phyloP scores from a whole-genome alignment of 2,888 invertebrate genomes.

The Calameuta idolon region DNA sequence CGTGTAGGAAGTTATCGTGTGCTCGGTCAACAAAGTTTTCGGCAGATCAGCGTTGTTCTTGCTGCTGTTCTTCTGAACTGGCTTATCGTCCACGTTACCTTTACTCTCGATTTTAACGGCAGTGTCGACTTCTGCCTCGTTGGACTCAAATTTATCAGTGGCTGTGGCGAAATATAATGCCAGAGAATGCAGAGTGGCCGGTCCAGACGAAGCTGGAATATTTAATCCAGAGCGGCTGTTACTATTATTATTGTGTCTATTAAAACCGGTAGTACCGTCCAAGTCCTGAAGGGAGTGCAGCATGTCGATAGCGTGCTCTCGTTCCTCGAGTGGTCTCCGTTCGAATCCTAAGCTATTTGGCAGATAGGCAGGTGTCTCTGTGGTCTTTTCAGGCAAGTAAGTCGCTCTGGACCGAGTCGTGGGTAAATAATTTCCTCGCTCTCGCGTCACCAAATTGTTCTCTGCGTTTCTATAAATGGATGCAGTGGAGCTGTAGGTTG shows the following conservation, averaged over 20 bases:
- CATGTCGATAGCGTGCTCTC: slow-evolving; percentile 78
- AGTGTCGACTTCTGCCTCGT: slow-evolving; percentile 55
- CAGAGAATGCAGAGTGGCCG: slow-evolving; percentile 81
- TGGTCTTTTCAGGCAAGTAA: slow-evolving; percentile 50
- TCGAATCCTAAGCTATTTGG: slow-evolving; percentile 22
- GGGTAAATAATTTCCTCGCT: slow-evolving; percentile 34
- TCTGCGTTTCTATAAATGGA: slow-evolving; percentile 28
- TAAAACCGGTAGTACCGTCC: slow-evolving; percentile 67
- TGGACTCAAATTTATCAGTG: slow-evolving; percentile 71
- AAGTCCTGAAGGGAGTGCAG: slow-evolving; percentile 76
- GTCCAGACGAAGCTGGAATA: slow-evolving; percentile 80
- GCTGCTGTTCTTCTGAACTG: slow-evolving; percentile 24
- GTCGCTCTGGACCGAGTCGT: slow-evolving; percentile 35
- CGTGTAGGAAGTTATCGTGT: slow-evolving; percentile 76
- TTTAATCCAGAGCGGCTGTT: slow-evolving; percentile 73
- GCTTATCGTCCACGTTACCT: slow-evolving; percentile 45
- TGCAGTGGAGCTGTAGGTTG: slow-evolving; percentile 44
- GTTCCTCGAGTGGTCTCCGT: slow-evolving; percentile 66
- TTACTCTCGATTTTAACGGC: slow-evolving; percentile 20
- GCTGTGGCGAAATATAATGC: slow-evolving; percentile 85
- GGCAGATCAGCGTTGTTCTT: slow-evolving; percentile 63
- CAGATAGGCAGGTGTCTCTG: slow-evolving; percentile 33
- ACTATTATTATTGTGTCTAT: slow-evolving; percentile 56
- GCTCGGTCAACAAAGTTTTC: slow-evolving; percentile 75
- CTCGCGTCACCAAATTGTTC: slow-evolving; percentile 28